These are phyloP conservation scores for Holothuria scabra DNA, from an alignment of 53 echinoderm and acorn worm genomes.

Conservation along the genomic window DNA sequence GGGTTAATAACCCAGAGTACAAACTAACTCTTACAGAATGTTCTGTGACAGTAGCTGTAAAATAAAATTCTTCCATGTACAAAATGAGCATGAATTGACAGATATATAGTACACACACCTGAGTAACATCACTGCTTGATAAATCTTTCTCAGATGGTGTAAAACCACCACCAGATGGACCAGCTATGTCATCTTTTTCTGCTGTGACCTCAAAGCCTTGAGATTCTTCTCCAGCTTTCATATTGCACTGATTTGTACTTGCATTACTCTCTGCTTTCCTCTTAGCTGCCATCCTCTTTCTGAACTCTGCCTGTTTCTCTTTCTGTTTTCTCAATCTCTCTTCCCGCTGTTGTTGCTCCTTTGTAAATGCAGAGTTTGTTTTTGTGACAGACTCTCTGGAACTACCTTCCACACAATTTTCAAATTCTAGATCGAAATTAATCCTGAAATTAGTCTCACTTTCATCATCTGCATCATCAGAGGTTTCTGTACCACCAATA, in stretches of 20 bases:
- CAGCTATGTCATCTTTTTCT: neutral
- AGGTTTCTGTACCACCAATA: too few relatives aligned
- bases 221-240: neutral
- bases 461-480: too few relatives aligned
- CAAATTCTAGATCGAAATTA: constrained; percentile 34
- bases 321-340: constrained; percentile 88
- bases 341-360: constrained; percentile 66
- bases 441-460: neutral
- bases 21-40: too few relatives aligned
- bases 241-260: constrained; percentile 12
- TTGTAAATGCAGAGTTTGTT: constrained; percentile 30
- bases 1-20: too few relatives aligned
- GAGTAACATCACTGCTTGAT: too few relatives aligned
- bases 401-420: neutral
- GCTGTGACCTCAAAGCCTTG: constrained; percentile 35
- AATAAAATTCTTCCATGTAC: too few relatives aligned
- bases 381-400: too few relatives aligned
- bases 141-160: too few relatives aligned
- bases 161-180: too few relatives aligned
- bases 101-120: too few relatives aligned
- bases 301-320: constrained; percentile 84
- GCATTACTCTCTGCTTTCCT: neutral
- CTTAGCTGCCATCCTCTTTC: constrained; percentile 64
- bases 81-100: too few relatives aligned
- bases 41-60: too few relatives aligned